These are phyloP conservation scores for Plebejus argus DNA, from an alignment of 2,888 invertebrate species.

Conservation along the genomic window DNA sequence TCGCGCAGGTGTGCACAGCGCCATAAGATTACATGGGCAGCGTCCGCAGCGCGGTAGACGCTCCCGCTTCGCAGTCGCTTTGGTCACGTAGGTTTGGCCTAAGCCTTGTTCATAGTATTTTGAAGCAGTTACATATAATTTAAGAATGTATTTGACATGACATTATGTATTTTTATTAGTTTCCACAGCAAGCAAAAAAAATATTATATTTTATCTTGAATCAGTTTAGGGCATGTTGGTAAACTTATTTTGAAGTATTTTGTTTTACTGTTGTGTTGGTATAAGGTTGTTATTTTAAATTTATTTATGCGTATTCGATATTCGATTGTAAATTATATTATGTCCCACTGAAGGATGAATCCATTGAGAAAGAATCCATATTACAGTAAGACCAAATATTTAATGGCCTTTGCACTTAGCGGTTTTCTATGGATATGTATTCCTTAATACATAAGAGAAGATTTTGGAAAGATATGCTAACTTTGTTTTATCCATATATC, in stretches of 20 bases:
- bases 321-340: constrained; percentile 62
- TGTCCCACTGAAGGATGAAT: not conserved
- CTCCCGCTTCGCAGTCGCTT: too few relatives aligned
- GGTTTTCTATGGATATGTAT: not conserved
- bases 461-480: not conserved
- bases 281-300: constrained; percentile 59
- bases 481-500: too few relatives aligned
- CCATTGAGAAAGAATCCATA: not conserved
- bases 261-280: constrained; percentile 58
- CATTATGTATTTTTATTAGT: too few relatives aligned
- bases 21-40: too few relatives aligned
- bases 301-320: constrained; percentile 62
- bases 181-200: not conserved
- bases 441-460: not conserved
- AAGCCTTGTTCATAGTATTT: not conserved
- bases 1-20: too few relatives aligned
- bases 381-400: not conserved
- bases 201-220: not conserved
- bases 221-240: constrained; percentile 11
- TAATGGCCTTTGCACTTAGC: not conserved
- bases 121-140: not conserved
- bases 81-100: too few relatives aligned
- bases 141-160: not conserved
- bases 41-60: too few relatives aligned
- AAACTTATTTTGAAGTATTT: constrained; percentile 45